A percentile compares a stretch with the other conserved stretches of the same genome.
Evolutionary conservation across 2,888 invertebrate genomes (phyloP).

Genomic region (Ichneumoninae sp.): DNA sequence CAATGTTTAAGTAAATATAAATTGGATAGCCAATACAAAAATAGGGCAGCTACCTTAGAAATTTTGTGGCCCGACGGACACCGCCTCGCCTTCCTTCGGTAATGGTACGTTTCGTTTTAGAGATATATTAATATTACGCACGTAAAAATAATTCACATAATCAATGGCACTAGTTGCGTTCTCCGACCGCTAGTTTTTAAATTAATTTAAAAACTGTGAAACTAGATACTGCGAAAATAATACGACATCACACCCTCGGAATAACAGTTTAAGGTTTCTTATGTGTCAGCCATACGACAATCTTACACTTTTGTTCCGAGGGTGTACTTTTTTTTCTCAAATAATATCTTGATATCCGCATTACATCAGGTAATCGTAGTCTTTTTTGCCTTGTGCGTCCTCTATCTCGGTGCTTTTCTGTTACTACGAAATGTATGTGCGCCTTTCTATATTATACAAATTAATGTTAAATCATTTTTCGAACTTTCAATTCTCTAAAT

Average conservation of each 20-base stretch:
- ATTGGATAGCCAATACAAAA: background rate
- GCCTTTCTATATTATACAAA: slow-evolving; percentile 18
- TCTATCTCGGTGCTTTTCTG: slow-evolving; percentile 26
- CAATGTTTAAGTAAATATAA: background rate
- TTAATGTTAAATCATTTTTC: slow-evolving; percentile 10
- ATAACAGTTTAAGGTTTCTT: slow-evolving; percentile 1
- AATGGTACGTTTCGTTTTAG: background rate
- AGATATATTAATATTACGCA: slow-evolving; percentile 8
- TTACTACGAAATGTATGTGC: slow-evolving; percentile 24
- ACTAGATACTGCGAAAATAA: slow-evolving; percentile 9
- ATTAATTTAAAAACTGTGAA: slow-evolving; percentile 10
- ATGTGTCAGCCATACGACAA: background rate
- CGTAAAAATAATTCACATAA: slow-evolving; percentile 24
- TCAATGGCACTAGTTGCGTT: slow-evolving; percentile 29
- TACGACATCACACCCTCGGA: slow-evolving; percentile 3
- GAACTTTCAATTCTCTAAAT: background rate
- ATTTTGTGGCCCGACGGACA: background rate
- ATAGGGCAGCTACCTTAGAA: slow-evolving; percentile 10
- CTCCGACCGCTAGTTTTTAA: background rate
- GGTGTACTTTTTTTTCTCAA: background rate
- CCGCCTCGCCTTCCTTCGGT: background rate
- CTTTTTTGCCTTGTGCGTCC: slow-evolving; percentile 40
- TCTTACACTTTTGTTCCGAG: background rate
- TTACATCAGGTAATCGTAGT: slow-evolving; percentile 50
- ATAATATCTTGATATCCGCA: background rate